These are phyloP conservation scores for Cyclargus thomasi DNA, from an alignment of 1,140 invertebrate genomes.

Conservation along the genomic window DNA sequence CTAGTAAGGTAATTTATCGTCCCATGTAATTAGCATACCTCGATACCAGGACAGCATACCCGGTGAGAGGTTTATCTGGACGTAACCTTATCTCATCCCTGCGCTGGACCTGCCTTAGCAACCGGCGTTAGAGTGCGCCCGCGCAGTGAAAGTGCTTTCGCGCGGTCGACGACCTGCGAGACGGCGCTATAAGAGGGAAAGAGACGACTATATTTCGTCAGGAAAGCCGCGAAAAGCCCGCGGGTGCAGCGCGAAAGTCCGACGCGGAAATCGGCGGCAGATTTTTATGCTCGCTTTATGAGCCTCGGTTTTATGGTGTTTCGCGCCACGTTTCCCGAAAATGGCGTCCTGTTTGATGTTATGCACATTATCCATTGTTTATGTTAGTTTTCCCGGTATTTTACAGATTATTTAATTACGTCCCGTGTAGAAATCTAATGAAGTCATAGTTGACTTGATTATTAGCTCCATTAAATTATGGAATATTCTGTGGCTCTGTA, in stretches of 20 bases:
- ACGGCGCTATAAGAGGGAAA: constrained; percentile 37
- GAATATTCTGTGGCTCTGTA: neutral
- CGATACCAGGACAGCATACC: neutral
- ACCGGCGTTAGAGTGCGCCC: constrained; percentile 46
- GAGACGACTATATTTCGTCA: constrained; percentile 49
- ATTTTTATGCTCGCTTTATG: constrained; percentile 57
- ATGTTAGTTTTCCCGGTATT: neutral
- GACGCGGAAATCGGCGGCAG: constrained; percentile 58
- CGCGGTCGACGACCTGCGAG: constrained; percentile 63
- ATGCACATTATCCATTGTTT: constrained; percentile 6
- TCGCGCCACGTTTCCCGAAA: constrained; percentile 28
- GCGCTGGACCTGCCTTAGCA: constrained; percentile 25
- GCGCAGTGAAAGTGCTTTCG: constrained; percentile 73
- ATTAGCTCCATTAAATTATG: too few species aligned
- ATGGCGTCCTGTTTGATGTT: constrained; percentile 24
- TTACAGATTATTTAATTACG: neutral
- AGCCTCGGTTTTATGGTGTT: constrained; percentile 38
- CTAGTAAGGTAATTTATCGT: neutral
- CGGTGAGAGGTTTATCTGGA: neutral
- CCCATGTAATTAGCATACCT: neutral
- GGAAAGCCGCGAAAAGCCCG: constrained; percentile 51
- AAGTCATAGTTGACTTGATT: too few species aligned
- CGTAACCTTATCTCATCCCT: constrained; percentile 15
- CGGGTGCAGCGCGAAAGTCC: constrained; percentile 54
- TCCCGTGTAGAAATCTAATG: neutral